These are phyloP conservation scores for Drosophila navojoa DNA, from an alignment of 1,140 invertebrate genomes.

Conservation along the genomic window DNA sequence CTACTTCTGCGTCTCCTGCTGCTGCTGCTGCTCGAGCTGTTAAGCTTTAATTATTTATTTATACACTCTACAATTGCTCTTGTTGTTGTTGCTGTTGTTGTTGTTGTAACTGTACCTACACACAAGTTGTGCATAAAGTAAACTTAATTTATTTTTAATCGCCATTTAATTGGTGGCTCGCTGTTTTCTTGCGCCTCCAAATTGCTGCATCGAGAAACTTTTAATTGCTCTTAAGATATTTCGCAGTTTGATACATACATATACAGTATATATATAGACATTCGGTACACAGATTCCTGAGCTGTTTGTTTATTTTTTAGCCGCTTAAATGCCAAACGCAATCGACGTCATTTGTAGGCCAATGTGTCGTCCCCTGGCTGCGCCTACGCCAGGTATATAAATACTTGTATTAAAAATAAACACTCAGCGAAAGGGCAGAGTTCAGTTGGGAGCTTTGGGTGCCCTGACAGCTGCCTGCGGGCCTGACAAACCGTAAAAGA, in stretches of 20 bases:
- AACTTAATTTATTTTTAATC: slow-evolving; percentile 83
- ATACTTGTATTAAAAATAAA: slow-evolving; percentile 39
- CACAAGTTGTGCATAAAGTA: slow-evolving; percentile 64
- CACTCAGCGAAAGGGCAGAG: slow-evolving; percentile 43
- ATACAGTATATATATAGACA: slow-evolving; percentile 4
- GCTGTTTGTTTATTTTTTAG: slow-evolving; percentile 62
- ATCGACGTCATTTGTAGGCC: slow-evolving; percentile 52
- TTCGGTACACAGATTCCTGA: not conserved
- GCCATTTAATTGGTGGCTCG: slow-evolving; percentile 72
- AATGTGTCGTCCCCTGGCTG: slow-evolving; percentile 55
- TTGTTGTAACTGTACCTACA: slow-evolving; percentile 37
- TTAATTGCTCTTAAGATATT: slow-evolving; percentile 71
- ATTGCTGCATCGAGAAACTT: slow-evolving; percentile 69
- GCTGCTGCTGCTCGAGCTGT: slow-evolving; percentile 17
- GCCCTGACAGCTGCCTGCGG: slow-evolving; percentile 21
- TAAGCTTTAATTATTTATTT: slow-evolving; percentile 52
- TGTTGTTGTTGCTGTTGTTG: slow-evolving; percentile 11
- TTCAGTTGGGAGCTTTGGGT: slow-evolving; percentile 22
- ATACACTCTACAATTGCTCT: slow-evolving; percentile 27
- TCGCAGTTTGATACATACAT: slow-evolving; percentile 2
- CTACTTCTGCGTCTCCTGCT: not conserved
- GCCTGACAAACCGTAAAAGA: not conserved
- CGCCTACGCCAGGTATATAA: slow-evolving; percentile 22
- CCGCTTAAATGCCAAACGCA: slow-evolving; percentile 73
- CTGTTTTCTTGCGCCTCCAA: slow-evolving; percentile 61